Conservation (phyloP, 2,797 vertebrate species). For the Sebastes itinus region DNA sequence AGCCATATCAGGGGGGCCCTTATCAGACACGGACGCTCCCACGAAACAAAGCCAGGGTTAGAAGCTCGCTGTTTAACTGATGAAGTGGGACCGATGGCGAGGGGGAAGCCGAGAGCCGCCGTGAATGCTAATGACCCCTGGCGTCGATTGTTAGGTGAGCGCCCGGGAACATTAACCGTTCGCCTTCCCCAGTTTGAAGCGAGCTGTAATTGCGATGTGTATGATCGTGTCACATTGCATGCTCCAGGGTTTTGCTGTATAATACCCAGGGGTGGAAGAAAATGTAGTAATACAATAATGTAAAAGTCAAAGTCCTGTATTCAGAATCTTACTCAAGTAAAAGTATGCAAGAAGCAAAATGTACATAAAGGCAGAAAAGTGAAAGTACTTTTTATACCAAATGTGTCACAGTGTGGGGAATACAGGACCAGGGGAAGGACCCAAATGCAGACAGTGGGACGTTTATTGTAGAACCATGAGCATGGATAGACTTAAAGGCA, state of each 20-base stretch:
- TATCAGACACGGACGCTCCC: conserved; percentile 75
- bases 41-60: conserved; percentile 74
- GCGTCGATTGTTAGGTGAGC: conserved; percentile 27
- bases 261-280: background rate
- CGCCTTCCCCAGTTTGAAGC: background rate
- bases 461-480: background rate
- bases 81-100: conserved; percentile 66
- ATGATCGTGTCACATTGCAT: background rate
- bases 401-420: background rate
- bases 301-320: background rate
- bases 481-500: too few relatives aligned
- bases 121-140: conserved; percentile 68
- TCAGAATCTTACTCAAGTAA: background rate
- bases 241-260: background rate
- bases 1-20: conserved; percentile 68
- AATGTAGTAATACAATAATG: background rate
- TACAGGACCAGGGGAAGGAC: background rate
- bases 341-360: background rate
- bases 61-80: conserved; percentile 73
- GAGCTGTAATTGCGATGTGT: background rate
- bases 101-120: conserved; percentile 29
- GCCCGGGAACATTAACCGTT: conserved; percentile 24
- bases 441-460: background rate
- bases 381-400: background rate
- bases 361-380: too few relatives aligned